Base-by-base conservation (phyloP, 2,113 vertebrate genomes). In the Daphoenositta chrysoptera region DNA sequence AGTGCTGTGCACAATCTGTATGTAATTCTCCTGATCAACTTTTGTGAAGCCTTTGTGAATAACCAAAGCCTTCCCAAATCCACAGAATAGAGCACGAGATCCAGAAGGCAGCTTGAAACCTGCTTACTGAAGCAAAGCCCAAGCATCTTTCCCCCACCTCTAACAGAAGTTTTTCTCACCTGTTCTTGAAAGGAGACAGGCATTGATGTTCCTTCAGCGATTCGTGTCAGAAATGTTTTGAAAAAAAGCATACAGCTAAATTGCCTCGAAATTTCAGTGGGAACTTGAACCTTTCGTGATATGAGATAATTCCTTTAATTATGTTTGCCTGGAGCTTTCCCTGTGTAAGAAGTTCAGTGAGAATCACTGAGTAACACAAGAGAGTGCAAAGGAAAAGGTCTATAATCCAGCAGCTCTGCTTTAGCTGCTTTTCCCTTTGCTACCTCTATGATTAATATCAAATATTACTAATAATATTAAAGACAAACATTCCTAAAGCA, bases 261-360 rank as follows among this genome's bases (percentile, higher is more conserved):
- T 31, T 87, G 72, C 90, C 76, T 93, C 3, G 20, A 90, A 83
- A 51, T 82, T 96, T 95, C 65, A 87, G 81, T 60, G 50, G 33
- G 69, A 92, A 95, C 89, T 82, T 31, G 58, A 95, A 65, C 50
- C 81, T 94, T 94, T 89, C 93, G 77, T 84, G 69, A 93, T 70
- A 47, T 2, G 33, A 93, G 60, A 87, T 78, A 95, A 96, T 96
- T 91, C 77, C 73, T 85, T 89, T 83, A 95, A 94, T 96, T 94
- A 91, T 45, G 17, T 84, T 93, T 89, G 56, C 81, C 87, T 94
- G 77, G 87, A 90, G 69, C 48, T 92, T 87, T 71, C 82, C 44
- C n/a, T 56, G 54, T 88, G 40, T 82, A 58, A 87, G 77, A 93
- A 84, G 65, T 91, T 91, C 57, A 65, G n/a, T 26, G 45, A 10